Base-by-base conservation (phyloP, 2,888 invertebrate species). In the Dinocampus coccinellae region DNA sequence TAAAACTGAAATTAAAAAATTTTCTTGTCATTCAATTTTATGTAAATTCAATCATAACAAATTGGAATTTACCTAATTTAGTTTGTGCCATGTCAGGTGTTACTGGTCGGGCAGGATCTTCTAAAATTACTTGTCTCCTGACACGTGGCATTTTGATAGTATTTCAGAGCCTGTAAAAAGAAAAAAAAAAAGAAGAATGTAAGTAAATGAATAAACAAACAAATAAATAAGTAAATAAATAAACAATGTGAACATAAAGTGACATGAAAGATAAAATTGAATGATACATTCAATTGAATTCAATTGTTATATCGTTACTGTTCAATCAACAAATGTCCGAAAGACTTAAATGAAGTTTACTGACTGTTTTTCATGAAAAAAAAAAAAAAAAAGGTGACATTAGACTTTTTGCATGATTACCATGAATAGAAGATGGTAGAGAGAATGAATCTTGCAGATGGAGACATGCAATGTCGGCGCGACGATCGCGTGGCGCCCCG, bases 31-130 rank as follows among this genome's bases (percentile, higher is more conserved):
- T n/a, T 62, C 39, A 39, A 11, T 62, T 22, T 42, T 52, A 55
- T 58, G 64, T 42, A 3, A 26, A 58, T 11, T 68, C n/a, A 3
- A n/a, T 6, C 3, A 33, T 42, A 7, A 69, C n/a, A n/a, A n/a
- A n/a, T n/a, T n/a, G n/a, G n/a, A 26, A 33, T 22, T 79, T 81
- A 87, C 88, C 79, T 77, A 87, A 79, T 82, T 88, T 87, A 58
- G 85, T 84, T 61, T 87, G 85, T 69, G 81, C 82, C 85, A 86
- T 86, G 77, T 88, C 88, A 73, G 88, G 88, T 77, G 87, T 87
- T 70, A 87, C 87, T 70, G 87, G 86, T 79, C 87, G 84, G 73
- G 85, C 80, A 71, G 86, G 86, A 79, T 87, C 87, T 78, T 87
- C 87, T 79, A 87, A 81, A 78, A 87, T 83, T 75, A 86, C 84